Base-by-base conservation (phyloP, 2,113 vertebrate genomes). In the Austrofundulus limnaeus region DNA sequence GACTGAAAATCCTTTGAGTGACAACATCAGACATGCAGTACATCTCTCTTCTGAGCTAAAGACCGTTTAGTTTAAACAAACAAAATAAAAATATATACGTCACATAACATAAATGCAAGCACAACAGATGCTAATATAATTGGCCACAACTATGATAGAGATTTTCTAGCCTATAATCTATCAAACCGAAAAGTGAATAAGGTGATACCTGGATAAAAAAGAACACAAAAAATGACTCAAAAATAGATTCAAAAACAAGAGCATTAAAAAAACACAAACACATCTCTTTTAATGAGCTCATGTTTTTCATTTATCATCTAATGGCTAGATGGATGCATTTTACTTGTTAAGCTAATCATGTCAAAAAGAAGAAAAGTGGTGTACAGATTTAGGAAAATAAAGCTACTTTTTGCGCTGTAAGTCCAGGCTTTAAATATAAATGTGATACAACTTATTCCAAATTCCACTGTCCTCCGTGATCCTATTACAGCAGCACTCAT, bases 381-480 rank as follows among this genome's bases (percentile, higher is more conserved):
- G 23, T 34, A 46, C 49, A 19, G 23, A 5, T 25, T 49, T 47
- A 43, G 34, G 17, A 23, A 28, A 28, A 7, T 7, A 28, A 28
- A 28, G 10, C 8, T n/a, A n/a, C 39, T 31, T 53, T 28, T 20
- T 46, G 54, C 49, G 23, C 62, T 57, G 42, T 47, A 21, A 48
- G 12, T 51, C 28, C 28, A 59, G 59, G 57, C 34, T 24, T 50
- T 43, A 53, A 58, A 66, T 57, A 64, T 31, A 54, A 28, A 66
- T 46, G n/a, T 67, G 55, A 66, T 38, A 39, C 46, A 65, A 60
- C 53, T 47, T 66, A 21, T 45, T 38, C 47, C 62, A 77, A 70
- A 85, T 78, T 76, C 74, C 60, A 63, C 75, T 75, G 52, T 77
- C 72, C 75, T 72, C 72, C 61, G 19, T 86, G 87, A 90, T 90